phyloP scores from a whole-genome alignment of 2,888 invertebrate genomes.

The Conomelus anceps region DNA sequence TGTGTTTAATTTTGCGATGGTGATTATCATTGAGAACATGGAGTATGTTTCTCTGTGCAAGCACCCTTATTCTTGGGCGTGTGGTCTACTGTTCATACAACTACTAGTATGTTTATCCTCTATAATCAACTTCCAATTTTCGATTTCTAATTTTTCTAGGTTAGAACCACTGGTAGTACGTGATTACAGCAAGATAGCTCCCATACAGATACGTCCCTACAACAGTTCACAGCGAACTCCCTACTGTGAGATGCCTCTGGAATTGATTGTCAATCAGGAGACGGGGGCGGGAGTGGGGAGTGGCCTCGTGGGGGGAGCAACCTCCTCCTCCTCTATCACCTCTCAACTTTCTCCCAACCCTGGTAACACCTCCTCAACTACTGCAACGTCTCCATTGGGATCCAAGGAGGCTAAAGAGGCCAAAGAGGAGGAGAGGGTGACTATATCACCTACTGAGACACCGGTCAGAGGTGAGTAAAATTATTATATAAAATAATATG shows the following conservation, averaged over 20 bases:
- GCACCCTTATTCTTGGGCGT: no score
- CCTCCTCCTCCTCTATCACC: neutral
- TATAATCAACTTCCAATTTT: neutral
- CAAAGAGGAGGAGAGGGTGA: conserved; percentile 13
- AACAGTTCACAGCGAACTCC: conserved; percentile 43
- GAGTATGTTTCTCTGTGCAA: no score
- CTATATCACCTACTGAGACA: conserved; percentile 33
- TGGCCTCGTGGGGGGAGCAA: neutral
- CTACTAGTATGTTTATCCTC: neutral
- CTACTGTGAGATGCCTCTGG: conserved; percentile 43
- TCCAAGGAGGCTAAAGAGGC: neutral
- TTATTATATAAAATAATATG: neutral
- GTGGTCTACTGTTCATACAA: no score
- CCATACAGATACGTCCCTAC: conserved; percentile 51
- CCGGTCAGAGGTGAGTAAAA: conserved; percentile 32
- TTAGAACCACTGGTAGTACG: conserved; percentile 56
- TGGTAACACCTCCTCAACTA: neutral
- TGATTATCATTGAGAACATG: no score
- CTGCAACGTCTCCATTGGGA: neutral
- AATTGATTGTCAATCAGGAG: conserved; percentile 38
- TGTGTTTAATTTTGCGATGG: no score
- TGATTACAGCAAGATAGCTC: conserved; percentile 52
- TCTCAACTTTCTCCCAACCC: neutral
- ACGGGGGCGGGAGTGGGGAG: conserved; percentile 39
- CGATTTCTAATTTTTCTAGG: conserved; percentile 37